A percentile compares a stretch with the other conserved stretches of the same genome.
Evolutionary conservation across 2,113 vertebrate genomes (phyloP).

Genomic region (Gallinago media): DNA sequence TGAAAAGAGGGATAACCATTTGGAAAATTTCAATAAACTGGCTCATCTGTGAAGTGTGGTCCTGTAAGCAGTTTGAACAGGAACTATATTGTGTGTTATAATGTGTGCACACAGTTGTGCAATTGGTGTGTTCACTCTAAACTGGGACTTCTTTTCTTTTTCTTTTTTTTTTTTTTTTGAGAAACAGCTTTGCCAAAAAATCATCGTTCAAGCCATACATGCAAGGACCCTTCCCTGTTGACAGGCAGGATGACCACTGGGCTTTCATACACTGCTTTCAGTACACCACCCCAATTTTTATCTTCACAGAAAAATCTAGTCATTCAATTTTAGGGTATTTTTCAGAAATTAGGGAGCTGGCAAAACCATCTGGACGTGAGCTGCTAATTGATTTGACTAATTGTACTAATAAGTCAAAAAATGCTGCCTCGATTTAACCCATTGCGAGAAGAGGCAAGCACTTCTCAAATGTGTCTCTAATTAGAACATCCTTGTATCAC

Average conservation of each 20-base stretch:
- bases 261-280: neutral
- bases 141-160: neutral
- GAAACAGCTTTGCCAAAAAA: neutral
- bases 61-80: neutral
- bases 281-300: neutral
- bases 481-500: neutral
- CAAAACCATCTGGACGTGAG: neutral
- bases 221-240: neutral
- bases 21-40: neutral
- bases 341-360: neutral
- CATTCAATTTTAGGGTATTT: neutral
- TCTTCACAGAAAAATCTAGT: neutral
- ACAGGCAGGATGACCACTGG: neutral
- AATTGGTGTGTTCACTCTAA: neutral
- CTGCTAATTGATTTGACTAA: neutral
- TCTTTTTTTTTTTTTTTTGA: neutral
- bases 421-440: neutral
- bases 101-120: neutral
- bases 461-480: neutral
- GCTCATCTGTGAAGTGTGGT: neutral
- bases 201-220: fast-evolving
- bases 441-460: neutral
- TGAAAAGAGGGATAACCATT: neutral
- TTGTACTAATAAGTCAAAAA: neutral
- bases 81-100: neutral